phyloP scores from a whole-genome alignment of 1,140 invertebrate genomes.

The Eupeodes corollae region DNA sequence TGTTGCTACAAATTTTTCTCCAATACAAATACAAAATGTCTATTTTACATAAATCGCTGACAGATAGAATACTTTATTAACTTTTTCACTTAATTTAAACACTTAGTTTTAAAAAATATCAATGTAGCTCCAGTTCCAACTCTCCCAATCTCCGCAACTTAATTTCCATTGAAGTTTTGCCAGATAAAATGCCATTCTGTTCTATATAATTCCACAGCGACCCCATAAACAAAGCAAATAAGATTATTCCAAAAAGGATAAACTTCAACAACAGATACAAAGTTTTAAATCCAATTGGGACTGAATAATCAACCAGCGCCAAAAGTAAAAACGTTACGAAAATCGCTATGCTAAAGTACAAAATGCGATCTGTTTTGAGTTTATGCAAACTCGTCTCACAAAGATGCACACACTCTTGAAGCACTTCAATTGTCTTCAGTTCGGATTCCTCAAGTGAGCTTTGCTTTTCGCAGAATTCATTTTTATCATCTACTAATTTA shows the following conservation, averaged over 20 bases:
- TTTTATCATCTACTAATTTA: neutral
- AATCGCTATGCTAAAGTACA: slow-evolving; percentile 46
- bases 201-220: slow-evolving; percentile 69
- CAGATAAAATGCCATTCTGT: slow-evolving; percentile 61
- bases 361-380: slow-evolving; percentile 44
- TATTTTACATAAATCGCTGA: too few species aligned
- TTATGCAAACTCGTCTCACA: slow-evolving; percentile 47
- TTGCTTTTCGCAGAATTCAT: slow-evolving; percentile 1
- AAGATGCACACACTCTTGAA: slow-evolving; percentile 49
- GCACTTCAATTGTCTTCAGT: slow-evolving; percentile 26
- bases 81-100: too few species aligned
- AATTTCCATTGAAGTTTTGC: slow-evolving; percentile 49
- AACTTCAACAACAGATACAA: slow-evolving; percentile 44
- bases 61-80: too few species aligned
- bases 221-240: slow-evolving; percentile 64
- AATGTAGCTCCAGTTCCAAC: neutral
- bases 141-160: slow-evolving; percentile 24
- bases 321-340: slow-evolving; percentile 38
- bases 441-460: neutral
- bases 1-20: too few species aligned
- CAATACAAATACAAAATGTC: too few species aligned
- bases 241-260: slow-evolving; percentile 49
- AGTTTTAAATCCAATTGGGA: slow-evolving; percentile 38
- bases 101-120: too few species aligned
- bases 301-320: slow-evolving; percentile 30